Conservation (phyloP, 2,113 vertebrate species). For the Parus major region DNA sequence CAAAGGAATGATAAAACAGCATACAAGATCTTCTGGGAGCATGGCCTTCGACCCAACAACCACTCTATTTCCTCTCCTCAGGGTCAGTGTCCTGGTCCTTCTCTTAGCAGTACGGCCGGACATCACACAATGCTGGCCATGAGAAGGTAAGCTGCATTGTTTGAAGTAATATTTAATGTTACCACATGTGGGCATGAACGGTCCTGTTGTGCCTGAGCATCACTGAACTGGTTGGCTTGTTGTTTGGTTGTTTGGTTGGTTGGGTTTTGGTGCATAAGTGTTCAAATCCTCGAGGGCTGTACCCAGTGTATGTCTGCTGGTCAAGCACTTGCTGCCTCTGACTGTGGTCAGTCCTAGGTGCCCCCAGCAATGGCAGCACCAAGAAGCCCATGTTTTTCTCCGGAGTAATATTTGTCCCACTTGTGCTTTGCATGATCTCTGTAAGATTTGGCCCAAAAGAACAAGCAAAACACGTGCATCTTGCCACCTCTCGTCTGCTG, state of each 20-base stretch:
- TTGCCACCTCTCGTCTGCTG: not conserved
- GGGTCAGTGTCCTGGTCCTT: not conserved
- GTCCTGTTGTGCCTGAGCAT: not conserved
- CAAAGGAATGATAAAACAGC: not conserved
- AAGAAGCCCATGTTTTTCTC: not conserved
- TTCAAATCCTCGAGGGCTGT: not conserved
- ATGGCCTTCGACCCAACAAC: not conserved
- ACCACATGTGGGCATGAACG: fast-evolving
- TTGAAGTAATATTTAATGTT: not conserved
- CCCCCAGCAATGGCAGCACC: not conserved
- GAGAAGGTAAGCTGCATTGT: not conserved
- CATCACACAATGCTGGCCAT: not conserved
- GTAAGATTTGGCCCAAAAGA: not conserved
- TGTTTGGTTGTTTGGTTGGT: not conserved
- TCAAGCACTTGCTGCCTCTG: not conserved
- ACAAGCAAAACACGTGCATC: not conserved
- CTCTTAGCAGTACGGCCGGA: not conserved
- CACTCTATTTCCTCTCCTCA: not conserved
- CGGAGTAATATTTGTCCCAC: not conserved
- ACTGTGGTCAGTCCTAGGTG: not conserved
- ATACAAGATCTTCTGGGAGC: not conserved
- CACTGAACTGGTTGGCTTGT: not conserved
- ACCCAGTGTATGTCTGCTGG: fast-evolving
- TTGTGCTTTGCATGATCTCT: not conserved
- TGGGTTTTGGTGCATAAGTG: not conserved